These are phyloP conservation scores for Archaeoteleia sp. DNA, from an alignment of 2,888 invertebrate species.

Conservation along the genomic window DNA sequence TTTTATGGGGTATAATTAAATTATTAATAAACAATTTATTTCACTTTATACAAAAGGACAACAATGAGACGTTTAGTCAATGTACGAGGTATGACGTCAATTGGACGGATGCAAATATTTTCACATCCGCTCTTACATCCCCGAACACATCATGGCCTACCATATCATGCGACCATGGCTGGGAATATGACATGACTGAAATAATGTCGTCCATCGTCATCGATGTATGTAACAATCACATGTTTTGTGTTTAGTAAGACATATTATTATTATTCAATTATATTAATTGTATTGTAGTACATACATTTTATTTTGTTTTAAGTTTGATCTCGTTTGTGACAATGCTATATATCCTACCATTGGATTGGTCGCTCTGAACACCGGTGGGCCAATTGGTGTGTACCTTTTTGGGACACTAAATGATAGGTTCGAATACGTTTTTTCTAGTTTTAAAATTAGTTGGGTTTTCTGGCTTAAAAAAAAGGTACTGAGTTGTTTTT, in stretches of 20 bases:
- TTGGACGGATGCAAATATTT: constrained; percentile 77
- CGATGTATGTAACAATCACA: constrained; percentile 77
- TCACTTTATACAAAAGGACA: constrained; percentile 60
- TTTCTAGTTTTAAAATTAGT: background rate
- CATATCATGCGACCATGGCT: constrained; percentile 84
- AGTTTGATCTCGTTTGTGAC: constrained; percentile 94
- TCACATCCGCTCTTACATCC: constrained; percentile 57
- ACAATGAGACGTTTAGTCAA: constrained; percentile 78
- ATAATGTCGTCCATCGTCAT: constrained; percentile 88
- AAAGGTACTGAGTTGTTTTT: constrained; percentile 2
- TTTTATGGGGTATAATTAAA: too few relatives aligned
- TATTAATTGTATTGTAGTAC: background rate
- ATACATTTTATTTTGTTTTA: constrained; percentile 71
- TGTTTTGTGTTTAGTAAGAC: too few relatives aligned
- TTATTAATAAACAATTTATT: too few relatives aligned
- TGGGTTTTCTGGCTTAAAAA: background rate
- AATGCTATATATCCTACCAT: constrained; percentile 91
- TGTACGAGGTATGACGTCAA: constrained; percentile 85
- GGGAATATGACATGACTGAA: constrained; percentile 84
- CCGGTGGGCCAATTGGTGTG: constrained; percentile 93
- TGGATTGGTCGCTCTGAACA: constrained; percentile 88
- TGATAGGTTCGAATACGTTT: constrained; percentile 77
- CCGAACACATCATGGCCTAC: constrained; percentile 79
- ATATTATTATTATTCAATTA: constrained; percentile 5
- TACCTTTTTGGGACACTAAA: constrained; percentile 91